phyloP scores from a whole-genome alignment of 2,888 invertebrate genomes.

The Meganola albula region DNA sequence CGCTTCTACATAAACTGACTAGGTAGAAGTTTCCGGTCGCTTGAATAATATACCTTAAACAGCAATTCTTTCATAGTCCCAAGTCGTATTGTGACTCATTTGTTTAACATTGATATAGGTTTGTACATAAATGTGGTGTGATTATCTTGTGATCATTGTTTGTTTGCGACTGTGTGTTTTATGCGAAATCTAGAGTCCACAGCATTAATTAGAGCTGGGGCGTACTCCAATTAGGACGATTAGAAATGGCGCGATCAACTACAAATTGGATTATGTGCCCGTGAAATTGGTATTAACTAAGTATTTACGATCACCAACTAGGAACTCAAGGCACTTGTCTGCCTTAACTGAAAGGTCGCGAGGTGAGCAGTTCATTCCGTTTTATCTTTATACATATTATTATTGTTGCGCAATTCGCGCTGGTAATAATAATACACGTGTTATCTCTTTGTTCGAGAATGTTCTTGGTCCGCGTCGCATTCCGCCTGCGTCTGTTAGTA shows the following conservation, averaged over 20 bases:
- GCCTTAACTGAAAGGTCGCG: constrained; percentile 16
- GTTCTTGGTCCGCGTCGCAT: constrained; percentile 54
- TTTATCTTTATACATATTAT: constrained; percentile 39
- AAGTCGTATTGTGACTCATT: constrained; percentile 22
- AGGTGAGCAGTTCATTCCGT: constrained; percentile 21
- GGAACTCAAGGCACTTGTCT: too few species aligned
- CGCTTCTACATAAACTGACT: constrained; percentile 35
- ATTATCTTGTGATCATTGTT: constrained; percentile 35
- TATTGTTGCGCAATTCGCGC: constrained; percentile 55
- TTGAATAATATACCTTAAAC: too few species aligned
- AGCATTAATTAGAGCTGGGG: constrained; percentile 46
- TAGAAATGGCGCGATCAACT: constrained; percentile 45
- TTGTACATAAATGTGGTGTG: constrained; percentile 20
- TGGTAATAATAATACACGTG: constrained; percentile 59
- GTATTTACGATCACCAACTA: too few species aligned
- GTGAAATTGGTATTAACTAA: too few species aligned
- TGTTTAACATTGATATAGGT: too few species aligned
- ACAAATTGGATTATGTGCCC: constrained; percentile 50
- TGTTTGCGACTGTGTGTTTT: constrained; percentile 29
- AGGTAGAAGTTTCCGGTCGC: constrained; percentile 40
- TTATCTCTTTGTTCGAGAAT: constrained; percentile 65
- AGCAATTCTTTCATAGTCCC: too few species aligned
- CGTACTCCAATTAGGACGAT: constrained; percentile 54
- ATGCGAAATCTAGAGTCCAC: constrained; percentile 36
- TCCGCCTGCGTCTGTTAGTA: constrained; percentile 40